Evolutionary conservation across 2,113 vertebrate species (phyloP).

Genomic region (Piprites chloris): DNA sequence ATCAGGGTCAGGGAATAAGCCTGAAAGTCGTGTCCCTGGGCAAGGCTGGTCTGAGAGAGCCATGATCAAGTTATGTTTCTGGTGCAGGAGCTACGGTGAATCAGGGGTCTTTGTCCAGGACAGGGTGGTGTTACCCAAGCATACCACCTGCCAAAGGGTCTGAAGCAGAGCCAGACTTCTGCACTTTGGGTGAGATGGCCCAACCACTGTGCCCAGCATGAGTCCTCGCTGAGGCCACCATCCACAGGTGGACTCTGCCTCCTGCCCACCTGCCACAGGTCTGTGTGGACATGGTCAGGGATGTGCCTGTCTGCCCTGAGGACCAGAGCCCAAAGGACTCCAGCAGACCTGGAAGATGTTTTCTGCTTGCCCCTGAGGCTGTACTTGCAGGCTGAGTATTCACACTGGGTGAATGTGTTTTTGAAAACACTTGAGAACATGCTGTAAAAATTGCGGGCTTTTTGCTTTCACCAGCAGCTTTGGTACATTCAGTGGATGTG

Average conservation of each 20-base stretch:
- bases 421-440: not conserved
- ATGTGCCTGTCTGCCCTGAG: fast-evolving
- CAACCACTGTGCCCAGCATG: fast-evolving
- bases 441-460: not conserved
- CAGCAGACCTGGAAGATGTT: not conserved
- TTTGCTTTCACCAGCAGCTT: not conserved
- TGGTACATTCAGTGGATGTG: not conserved
- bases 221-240: fast-evolving
- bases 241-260: not conserved
- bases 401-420: not conserved
- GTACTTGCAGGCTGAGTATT: not conserved
- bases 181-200: not conserved
- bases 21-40: not conserved
- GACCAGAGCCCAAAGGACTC: not conserved
- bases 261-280: fast-evolving
- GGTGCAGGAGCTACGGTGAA: not conserved
- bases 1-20: not conserved
- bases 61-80: fast-evolving
- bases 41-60: not conserved
- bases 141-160: not conserved
- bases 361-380: not conserved
- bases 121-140: fast-evolving
- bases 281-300: fast-evolving
- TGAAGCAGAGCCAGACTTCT: not conserved
- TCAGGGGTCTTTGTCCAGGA: not conserved